Percentiles rank a stretch among this genome's conserved stretches.
phyloP scores from a whole-genome alignment of 2,888 invertebrate species.

The Xanthorhoe designata region DNA sequence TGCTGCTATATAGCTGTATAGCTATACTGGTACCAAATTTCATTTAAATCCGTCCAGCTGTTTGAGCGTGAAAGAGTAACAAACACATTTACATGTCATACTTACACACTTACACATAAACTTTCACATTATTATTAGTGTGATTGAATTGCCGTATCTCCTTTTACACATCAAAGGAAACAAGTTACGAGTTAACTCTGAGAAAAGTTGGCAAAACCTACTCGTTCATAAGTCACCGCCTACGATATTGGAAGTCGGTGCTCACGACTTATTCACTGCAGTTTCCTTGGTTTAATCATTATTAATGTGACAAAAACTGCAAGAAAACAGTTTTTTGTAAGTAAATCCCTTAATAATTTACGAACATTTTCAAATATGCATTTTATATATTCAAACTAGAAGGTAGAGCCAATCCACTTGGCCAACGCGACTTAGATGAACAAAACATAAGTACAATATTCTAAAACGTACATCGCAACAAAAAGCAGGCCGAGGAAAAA shows the following conservation, averaged over 20 bases:
- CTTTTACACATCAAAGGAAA: constrained; percentile 30
- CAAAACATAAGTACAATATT: background rate
- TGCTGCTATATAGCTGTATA: too few species aligned
- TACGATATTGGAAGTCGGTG: constrained; percentile 47
- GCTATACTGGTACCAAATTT: too few species aligned
- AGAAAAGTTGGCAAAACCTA: constrained; percentile 60
- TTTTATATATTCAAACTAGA: too few species aligned
- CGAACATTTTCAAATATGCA: too few species aligned
- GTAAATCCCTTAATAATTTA: too few species aligned
- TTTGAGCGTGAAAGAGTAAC: too few species aligned
- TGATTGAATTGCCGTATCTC: constrained; percentile 36
- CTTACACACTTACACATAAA: too few species aligned
- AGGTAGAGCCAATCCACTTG: too few species aligned
- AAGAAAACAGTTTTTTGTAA: background rate
- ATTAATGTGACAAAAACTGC: background rate
- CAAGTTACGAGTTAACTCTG: constrained; percentile 54
- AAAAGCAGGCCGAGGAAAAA: constrained; percentile 35
- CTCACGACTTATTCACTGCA: constrained; percentile 42
- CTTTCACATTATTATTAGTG: too few species aligned
- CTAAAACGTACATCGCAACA: background rate
- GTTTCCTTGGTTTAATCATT: background rate
- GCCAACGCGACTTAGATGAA: too few species aligned
- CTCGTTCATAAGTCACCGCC: constrained; percentile 57
- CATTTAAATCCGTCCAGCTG: too few species aligned
- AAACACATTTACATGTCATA: too few species aligned